Conservation (phyloP, 2,113 vertebrate genomes). For the Phycodurus eques region DNA sequence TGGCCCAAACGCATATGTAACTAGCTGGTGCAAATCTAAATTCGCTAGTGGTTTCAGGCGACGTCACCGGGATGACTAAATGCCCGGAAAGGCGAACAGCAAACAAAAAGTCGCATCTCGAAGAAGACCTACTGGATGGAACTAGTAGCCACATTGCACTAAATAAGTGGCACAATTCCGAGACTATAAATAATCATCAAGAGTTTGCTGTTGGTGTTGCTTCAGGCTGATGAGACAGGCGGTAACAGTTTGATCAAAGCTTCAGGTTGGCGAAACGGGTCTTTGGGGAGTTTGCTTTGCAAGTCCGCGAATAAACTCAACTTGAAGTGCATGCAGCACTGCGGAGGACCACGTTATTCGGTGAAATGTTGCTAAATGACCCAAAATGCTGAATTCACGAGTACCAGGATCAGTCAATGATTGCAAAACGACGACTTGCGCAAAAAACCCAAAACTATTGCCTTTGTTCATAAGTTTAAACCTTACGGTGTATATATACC, state of each 20-base stretch:
- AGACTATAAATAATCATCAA: slow-evolving; percentile 28
- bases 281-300: background rate
- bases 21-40: background rate
- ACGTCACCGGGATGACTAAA: background rate
- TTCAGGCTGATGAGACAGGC: slow-evolving; percentile 7
- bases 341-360: background rate
- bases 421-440: no score
- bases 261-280: background rate
- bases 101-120: background rate
- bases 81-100: background rate
- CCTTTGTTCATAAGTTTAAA: no score
- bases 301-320: background rate
- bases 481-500: no score
- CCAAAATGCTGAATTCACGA: background rate
- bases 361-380: background rate
- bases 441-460: no score
- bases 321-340: background rate
- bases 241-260: slow-evolving; percentile 3
- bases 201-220: slow-evolving; percentile 11
- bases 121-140: background rate
- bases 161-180: slow-evolving; percentile 20
- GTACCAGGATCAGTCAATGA: background rate
- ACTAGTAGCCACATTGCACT: slow-evolving; percentile 14
- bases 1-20: background rate
- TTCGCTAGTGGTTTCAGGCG: no score